Percentiles rank a stretch among this genome's conserved stretches.
Evolutionary conservation across 2,888 invertebrate genomes (phyloP).

Genomic region (Mythimna loreyi): DNA sequence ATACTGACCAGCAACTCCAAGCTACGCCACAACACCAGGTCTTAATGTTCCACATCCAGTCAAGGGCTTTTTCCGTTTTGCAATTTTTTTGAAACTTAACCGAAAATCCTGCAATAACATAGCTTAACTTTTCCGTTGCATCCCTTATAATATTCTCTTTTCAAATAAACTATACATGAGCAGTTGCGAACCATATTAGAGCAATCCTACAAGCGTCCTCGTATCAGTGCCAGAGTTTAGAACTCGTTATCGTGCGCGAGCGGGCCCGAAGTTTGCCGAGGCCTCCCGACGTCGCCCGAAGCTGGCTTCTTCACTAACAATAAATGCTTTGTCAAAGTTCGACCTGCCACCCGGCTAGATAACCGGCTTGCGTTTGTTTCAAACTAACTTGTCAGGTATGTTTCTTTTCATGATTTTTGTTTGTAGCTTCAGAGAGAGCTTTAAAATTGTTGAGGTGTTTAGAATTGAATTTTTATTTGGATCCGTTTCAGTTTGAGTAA

Average conservation of each 20-base stretch:
- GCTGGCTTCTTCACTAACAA: constrained; percentile 81
- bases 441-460: neutral
- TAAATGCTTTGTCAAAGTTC: constrained; percentile 88
- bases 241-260: constrained; percentile 83
- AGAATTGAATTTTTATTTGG: neutral
- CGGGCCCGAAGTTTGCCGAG: constrained; percentile 63
- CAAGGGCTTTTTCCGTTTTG: no score
- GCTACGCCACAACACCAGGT: neutral
- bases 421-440: constrained; percentile 34
- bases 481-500: no score
- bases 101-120: neutral
- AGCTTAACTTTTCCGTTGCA: neutral
- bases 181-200: constrained; percentile 59
- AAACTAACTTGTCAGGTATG: constrained; percentile 67
- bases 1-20: no score
- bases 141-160: neutral
- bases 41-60: neutral
- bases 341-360: constrained; percentile 71
- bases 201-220: constrained; percentile 55
- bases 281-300: constrained; percentile 60
- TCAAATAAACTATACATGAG: constrained; percentile 50
- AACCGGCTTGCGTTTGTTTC: constrained; percentile 83
- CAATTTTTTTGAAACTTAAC: neutral
- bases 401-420: constrained; percentile 66
- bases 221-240: constrained; percentile 71